Base-by-base conservation (phyloP, 1,140 invertebrate genomes). In the Drosophila arizonae region DNA sequence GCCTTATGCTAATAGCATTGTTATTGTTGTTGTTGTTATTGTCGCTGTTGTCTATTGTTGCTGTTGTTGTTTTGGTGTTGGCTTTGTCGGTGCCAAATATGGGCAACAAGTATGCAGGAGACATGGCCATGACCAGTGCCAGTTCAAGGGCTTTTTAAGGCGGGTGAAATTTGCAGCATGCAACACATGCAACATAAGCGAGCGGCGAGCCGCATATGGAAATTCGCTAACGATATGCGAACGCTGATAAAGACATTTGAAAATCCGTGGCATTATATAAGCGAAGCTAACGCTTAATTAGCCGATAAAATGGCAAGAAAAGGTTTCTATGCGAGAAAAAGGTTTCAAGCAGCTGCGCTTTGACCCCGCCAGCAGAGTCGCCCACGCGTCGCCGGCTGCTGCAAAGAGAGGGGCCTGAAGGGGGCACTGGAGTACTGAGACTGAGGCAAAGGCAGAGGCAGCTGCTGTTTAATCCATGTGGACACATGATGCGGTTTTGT, bases 131-230 rank as follows among this genome's bases (percentile, higher is more conserved):
- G 80, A 64, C 79, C 80, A 73, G 79, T 69, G 33, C 72, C 76
- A 82, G 79, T 87, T 86, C 81, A 86, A 86, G 81, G 81, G 81
- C 81, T 86, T 51, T 60, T 73, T 60, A 69, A 66, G 71, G 56
- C 71, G 75, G 65, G 77, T 54, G 79, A 82, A 81, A 76, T 87
- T 66, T 39, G 60, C 57, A 28, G 30, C 41, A 39, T 68, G 64
- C 64, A 55, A 57, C 52, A 71, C 66, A 46, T 33, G 64, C 63
- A 46, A 51, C 54, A 60, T 8, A 39, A 41, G 51, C 43, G 5
- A 48, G 50, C 33, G 69, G 62, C 69, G 65, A 69, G 72, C 60
- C 67, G 21, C 33, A 70, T 74, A 58, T 70, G 72, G 67, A 39
- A 39, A 39, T 39, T 39, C 10, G n/a, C 52, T 69, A 46, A 9